These are phyloP conservation scores for Drosophila antonietae DNA, from an alignment of 2,888 invertebrate species.

Conservation along the genomic window DNA sequence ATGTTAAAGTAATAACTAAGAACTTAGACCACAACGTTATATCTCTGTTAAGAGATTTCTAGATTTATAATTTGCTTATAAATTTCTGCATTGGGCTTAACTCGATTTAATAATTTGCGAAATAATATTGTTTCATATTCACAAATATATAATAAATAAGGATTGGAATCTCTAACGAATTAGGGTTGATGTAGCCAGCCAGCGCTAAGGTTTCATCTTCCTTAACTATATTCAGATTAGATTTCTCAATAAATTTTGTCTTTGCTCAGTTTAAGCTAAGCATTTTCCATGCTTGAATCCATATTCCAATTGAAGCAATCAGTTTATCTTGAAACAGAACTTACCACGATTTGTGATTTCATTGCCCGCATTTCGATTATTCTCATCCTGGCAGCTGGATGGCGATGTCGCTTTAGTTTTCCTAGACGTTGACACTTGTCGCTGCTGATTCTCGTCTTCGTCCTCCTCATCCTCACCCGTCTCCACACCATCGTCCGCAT, in stretches of 20 bases:
- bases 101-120: not conserved
- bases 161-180: no score
- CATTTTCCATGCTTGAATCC: no score
- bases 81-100: no score
- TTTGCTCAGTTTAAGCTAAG: not conserved
- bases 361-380: slow-evolving; percentile 84
- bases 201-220: not conserved
- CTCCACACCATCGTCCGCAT: slow-evolving; percentile 81
- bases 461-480: slow-evolving; percentile 79
- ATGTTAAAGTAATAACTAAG: no score
- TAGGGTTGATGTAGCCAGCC: not conserved
- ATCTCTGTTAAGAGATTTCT: no score
- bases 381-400: slow-evolving; percentile 80
- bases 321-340: slow-evolving; percentile 16
- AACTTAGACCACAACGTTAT: no score
- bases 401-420: slow-evolving; percentile 64
- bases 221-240: not conserved
- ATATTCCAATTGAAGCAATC: not conserved
- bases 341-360: slow-evolving; percentile 84
- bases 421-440: slow-evolving; percentile 52
- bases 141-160: not conserved
- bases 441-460: slow-evolving; percentile 64
- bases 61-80: no score
- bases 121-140: not conserved
- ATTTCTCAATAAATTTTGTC: not conserved